phyloP scores from a whole-genome alignment of 2,113 vertebrate species.

The Balaeniceps rex region DNA sequence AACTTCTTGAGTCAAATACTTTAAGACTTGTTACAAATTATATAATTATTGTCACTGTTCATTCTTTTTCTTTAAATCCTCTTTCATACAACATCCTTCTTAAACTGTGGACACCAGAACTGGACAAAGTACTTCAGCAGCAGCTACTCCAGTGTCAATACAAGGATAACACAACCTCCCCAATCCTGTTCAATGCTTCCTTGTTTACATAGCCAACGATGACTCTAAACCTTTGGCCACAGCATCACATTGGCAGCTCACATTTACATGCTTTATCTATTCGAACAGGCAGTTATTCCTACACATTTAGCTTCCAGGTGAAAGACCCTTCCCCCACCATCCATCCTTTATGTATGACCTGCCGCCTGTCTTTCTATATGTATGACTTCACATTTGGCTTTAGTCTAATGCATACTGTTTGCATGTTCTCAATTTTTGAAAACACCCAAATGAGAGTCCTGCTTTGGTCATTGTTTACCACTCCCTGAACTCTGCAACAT shows the following conservation, averaged over 20 bases:
- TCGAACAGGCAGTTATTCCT: not conserved
- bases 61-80: not conserved
- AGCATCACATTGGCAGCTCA: not conserved
- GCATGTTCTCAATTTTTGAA: slow-evolving; percentile 41
- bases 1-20: not conserved
- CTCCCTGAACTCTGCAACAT: slow-evolving; percentile 63
- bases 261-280: slow-evolving; percentile 1
- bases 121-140: not conserved
- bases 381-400: slow-evolving; percentile 63
- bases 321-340: not conserved
- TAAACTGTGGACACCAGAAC: not conserved
- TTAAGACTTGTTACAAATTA: not conserved
- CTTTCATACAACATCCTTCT: not conserved
- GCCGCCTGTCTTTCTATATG: not conserved
- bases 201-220: not conserved
- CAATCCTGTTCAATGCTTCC: not conserved
- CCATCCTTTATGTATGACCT: not conserved
- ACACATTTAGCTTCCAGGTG: slow-evolving; percentile 27
- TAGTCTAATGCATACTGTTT: not conserved
- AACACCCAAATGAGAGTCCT: slow-evolving; percentile 58
- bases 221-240: slow-evolving; percentile 44
- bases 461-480: slow-evolving; percentile 63
- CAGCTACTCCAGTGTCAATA: not conserved
- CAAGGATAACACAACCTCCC: not conserved
- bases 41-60: not conserved